Percentiles rank a stretch among this genome's conserved stretches.
Conservation (phyloP, 2,113 vertebrate species). For the Argyrosomus japonicus region DNA sequence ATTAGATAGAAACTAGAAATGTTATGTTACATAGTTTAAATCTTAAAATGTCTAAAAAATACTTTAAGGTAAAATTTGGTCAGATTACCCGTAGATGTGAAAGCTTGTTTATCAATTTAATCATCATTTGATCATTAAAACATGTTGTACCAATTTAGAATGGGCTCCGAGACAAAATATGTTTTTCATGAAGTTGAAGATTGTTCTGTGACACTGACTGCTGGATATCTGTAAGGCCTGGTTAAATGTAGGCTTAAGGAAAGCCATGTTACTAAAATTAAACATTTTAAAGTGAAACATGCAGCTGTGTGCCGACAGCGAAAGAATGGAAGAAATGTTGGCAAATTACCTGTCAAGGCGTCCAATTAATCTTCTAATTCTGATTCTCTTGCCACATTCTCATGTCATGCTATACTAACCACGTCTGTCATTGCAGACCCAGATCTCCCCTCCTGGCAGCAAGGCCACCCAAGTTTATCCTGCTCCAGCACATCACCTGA, state of each 20-base stretch:
- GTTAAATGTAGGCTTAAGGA: not conserved
- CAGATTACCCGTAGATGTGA: not conserved
- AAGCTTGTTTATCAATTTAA: not conserved
- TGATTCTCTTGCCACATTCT: no score
- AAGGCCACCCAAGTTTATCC: not conserved
- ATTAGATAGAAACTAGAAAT: not conserved
- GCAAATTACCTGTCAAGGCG: not conserved
- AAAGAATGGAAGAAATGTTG: not conserved
- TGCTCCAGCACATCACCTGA: not conserved
- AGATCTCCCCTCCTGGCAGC: not conserved
- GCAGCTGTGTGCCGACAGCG: not conserved
- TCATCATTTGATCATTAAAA: conserved; percentile 2
- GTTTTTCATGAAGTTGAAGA: not conserved
- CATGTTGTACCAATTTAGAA: not conserved
- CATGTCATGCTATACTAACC: not conserved
- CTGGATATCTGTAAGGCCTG: not conserved
- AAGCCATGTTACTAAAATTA: not conserved
- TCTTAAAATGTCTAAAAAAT: no score
- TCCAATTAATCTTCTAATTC: conserved; percentile 18
- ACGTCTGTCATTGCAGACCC: not conserved
- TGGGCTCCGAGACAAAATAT: not conserved
- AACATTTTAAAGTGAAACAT: not conserved
- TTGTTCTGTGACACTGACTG: not conserved
- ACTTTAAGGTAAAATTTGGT: no score
- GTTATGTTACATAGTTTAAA: no score